Base-by-base conservation (phyloP, 2,797 vertebrate genomes). In the Molossus alvarezi region DNA sequence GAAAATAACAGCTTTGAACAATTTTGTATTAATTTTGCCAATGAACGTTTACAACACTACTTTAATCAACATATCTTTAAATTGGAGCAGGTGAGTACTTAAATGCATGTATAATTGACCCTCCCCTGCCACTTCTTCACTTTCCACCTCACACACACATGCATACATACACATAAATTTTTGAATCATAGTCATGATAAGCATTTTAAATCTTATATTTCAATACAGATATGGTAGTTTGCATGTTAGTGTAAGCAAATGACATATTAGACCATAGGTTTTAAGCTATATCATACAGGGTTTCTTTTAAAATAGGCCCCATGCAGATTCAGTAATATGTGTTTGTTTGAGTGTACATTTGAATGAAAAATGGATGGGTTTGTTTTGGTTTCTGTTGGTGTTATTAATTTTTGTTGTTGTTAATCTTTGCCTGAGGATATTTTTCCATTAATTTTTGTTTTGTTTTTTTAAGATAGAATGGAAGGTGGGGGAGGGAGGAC, bases 21-120 rank as follows among this genome's bases (percentile, higher is more conserved):
- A 94, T 99, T 99, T 98, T 99, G 99, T 98, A 99, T 99, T 97
- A 99, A 99, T 98, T 99, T 99, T 48, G 99, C 99, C 97, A 99
- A 99, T 3, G 99, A 99, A 93, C 99, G 99, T 85, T 99, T 99
- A 75, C 99, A 99, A 98, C 99, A 99, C 98, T 99, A 99, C 98
- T 99, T 99, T 97, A 99, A 99, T 98, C 99, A 99, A 89, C 99
- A 99, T 98, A 99, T 99, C 97, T 99, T 99, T 97, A 99, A 99
- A 97, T 98, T 99, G 1, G 99, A 99, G 93, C 99, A 99, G 98
- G 99, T 99, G 93, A 98, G 98, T 95, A 88, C 75, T 71, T 90
- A 58, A 95, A 62, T 95, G 69, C 73, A 25, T 96, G 1, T 90
- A 23, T 55, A 2, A 9, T 69, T 85, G 18, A 45, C n/a, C 29